A percentile compares a stretch with the other conserved stretches of the same genome.
Evolutionary conservation across 2,113 vertebrate species (phyloP).

Genomic region (Phocoena phocoena): DNA sequence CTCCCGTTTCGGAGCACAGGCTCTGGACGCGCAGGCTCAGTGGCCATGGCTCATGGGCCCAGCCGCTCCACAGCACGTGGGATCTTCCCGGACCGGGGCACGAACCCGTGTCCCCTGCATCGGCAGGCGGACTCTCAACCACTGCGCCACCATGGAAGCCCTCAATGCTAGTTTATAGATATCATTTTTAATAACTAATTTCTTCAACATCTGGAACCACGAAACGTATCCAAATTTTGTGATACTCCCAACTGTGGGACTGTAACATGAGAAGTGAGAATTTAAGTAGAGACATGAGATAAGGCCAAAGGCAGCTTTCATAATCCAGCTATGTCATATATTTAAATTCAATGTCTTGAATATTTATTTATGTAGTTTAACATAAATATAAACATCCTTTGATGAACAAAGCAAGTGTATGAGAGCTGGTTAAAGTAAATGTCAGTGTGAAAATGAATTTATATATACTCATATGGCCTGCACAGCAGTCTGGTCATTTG

Average conservation of each 20-base stretch:
- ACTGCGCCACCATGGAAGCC: no score
- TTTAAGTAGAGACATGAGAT: not conserved
- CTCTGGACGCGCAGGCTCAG: no score
- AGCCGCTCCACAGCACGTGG: no score
- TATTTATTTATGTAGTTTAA: not conserved
- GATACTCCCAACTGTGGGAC: not conserved
- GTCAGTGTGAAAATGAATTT: not conserved
- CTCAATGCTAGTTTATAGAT: not conserved
- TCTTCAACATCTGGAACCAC: not conserved
- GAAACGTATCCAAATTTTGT: not conserved
- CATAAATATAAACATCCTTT: not conserved
- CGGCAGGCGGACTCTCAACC: no score
- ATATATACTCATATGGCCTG: not conserved
- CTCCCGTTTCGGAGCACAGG: no score
- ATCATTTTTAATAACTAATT: not conserved
- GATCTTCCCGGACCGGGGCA: no score
- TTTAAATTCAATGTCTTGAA: not conserved
- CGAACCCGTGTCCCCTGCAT: no score
- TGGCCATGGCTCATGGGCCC: fast-evolving
- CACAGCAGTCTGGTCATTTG: not conserved
- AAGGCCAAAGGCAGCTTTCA: not conserved
- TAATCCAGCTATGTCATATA: not conserved
- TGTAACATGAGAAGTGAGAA: not conserved
- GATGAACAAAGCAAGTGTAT: not conserved
- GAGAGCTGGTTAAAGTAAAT: not conserved